These are phyloP conservation scores for Masnerella sp. DNA, from an alignment of 2,888 invertebrate species.

Conservation along the genomic window DNA sequence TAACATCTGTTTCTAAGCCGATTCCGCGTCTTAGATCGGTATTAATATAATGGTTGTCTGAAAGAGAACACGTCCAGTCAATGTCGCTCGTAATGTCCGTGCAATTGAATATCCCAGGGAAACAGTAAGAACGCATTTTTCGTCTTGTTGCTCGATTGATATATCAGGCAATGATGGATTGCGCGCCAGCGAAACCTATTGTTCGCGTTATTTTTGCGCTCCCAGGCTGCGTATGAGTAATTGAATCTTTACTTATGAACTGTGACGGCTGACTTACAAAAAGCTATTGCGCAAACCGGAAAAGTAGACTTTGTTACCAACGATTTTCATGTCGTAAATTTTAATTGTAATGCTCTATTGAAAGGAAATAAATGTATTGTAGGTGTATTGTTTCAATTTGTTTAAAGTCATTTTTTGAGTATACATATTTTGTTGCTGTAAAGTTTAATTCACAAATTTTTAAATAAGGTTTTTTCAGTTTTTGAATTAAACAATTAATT, in stretches of 20 bases:
- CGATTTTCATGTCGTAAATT: too few relatives aligned
- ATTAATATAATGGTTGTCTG: constrained; percentile 49
- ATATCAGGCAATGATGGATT: constrained; percentile 49
- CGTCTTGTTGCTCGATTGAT: constrained; percentile 31
- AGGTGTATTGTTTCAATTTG: too few relatives aligned
- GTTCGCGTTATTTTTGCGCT: constrained; percentile 26
- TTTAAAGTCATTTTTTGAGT: too few relatives aligned
- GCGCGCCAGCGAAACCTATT: constrained; percentile 22
- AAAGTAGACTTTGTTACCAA: too few relatives aligned
- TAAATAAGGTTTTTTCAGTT: too few relatives aligned
- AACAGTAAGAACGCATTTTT: constrained; percentile 44
- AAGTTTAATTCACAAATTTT: too few relatives aligned
- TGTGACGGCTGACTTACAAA: constrained; percentile 19
- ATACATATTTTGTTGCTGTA: too few relatives aligned
- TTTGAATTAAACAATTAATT: too few relatives aligned
- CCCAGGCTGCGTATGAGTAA: constrained; percentile 20
- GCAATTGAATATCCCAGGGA: constrained; percentile 50
- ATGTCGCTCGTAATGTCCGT: constrained; percentile 47
- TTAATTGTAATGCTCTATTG: too few relatives aligned
- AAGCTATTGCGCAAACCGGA: constrained; percentile 2
- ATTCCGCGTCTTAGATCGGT: constrained; percentile 48
- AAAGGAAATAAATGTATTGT: too few relatives aligned
- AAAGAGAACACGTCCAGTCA: constrained; percentile 56
- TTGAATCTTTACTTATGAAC: constrained; percentile 26
- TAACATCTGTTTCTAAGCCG: constrained; percentile 62